Evolutionary conservation across 2,113 vertebrate species (phyloP), one percentile per base, ranked within the genome.

Genomic region (Sterrhoptilus dennistouni): DNA sequence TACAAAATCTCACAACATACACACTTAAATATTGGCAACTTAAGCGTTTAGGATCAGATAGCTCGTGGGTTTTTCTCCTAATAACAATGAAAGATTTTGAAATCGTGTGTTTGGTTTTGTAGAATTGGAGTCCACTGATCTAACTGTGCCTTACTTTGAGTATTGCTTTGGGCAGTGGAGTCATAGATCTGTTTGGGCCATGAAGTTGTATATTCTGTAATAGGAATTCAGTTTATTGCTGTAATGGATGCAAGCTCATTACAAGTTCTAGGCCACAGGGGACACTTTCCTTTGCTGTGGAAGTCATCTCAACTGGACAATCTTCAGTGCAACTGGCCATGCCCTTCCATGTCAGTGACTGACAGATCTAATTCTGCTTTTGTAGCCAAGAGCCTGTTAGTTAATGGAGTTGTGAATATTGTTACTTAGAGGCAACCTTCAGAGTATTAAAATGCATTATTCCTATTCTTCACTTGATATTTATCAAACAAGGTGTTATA

Each of bases 331-430:
- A 94, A 79, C 74, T 96, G 96, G 59, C 66, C 75, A 11, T 77
- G 78, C 50, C 84, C 79, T 93, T 56, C 27, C 25, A 6, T 61
- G 63, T 94, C 89, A 80, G 82, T 94, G 94, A 93, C 78, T 91
- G 94, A 86, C 90, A 91, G 91, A 93, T 95, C 70, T 93, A 90
- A 91, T 91, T 83, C 95, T 95, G 84, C 45, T 61, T 70, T 81
- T 78, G 80, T 96, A 95, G 87, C 89, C 63, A 0, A 91, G 50
- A 95, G 87, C 93, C 91, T 89, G 47, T 90, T 94, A 93, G 71
- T 93, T 96, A 97, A 93, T 95, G 82, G 84, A 85, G 54, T 96
- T 7, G 3, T 88, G 95, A 87, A 90, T 93, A 76, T 85, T 80
- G 70, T 83, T 93, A 91, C 78, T 91, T 54, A 90, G 82, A 95